phyloP scores from a whole-genome alignment of 2,113 vertebrate species.

The Dasypus novemcinctus region DNA sequence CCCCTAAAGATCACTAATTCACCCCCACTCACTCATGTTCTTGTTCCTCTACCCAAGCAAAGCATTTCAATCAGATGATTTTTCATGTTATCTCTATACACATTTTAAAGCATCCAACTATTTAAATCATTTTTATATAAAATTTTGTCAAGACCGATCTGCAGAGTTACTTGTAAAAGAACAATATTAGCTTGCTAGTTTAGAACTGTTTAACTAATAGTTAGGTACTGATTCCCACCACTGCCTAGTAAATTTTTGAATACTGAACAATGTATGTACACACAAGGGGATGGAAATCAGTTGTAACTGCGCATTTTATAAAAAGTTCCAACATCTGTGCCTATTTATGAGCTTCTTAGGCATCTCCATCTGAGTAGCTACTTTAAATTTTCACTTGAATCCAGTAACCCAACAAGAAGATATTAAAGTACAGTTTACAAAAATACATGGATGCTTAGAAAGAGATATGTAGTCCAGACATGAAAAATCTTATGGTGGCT shows the following conservation, averaged over 20 bases:
- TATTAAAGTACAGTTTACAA: constrained; percentile 49
- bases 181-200: constrained; percentile 19
- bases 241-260: constrained; percentile 33
- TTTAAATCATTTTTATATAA: constrained; percentile 39
- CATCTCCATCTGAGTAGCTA: constrained; percentile 40
- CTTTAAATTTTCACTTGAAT: constrained; percentile 61
- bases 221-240: background rate
- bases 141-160: constrained; percentile 26
- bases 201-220: constrained; percentile 24
- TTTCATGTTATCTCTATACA: constrained; percentile 26
- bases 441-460: constrained; percentile 56
- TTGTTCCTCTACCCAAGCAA: background rate
- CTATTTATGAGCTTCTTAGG: constrained; percentile 56
- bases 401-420: constrained; percentile 62
- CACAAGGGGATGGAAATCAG: background rate
- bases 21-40: constrained; percentile 13
- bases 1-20: constrained; percentile 27
- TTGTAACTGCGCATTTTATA: constrained; percentile 46
- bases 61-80: constrained; percentile 26
- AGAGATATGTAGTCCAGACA: constrained; percentile 50
- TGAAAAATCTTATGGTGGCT: constrained; percentile 67
- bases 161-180: constrained; percentile 37
- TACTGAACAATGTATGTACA: background rate
- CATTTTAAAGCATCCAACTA: constrained; percentile 31
- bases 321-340: background rate